A percentile compares a stretch with the other conserved stretches of the same genome.
Conservation (phyloP, 2,888 invertebrate genomes). For the Nemoura dubitans region DNA sequence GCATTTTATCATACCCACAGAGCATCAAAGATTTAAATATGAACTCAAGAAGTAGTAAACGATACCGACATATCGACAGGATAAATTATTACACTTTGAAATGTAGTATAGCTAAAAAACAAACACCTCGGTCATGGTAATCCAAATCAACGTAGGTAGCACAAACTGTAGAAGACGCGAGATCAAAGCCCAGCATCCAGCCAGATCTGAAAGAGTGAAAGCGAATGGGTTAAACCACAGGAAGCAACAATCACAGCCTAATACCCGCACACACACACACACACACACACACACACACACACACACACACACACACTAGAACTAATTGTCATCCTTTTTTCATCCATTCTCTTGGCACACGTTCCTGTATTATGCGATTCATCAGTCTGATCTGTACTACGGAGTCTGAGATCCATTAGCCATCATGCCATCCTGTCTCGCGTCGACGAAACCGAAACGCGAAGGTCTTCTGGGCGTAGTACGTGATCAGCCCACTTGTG, state of each 20-base stretch:
- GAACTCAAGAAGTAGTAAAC: too few relatives aligned
- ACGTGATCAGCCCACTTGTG: conserved; percentile 8
- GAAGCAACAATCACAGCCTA: not conserved
- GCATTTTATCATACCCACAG: too few relatives aligned
- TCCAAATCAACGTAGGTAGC: too few relatives aligned
- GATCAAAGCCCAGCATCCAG: too few relatives aligned
- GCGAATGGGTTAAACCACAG: not conserved
- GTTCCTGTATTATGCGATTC: not conserved
- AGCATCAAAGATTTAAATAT: too few relatives aligned
- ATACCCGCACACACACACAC: too few relatives aligned
- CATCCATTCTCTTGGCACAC: not conserved
- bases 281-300: too few relatives aligned
- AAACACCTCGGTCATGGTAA: too few relatives aligned
- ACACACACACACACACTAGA: not conserved
- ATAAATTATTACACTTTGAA: too few relatives aligned
- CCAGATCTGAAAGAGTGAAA: not conserved
- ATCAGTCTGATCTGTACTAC: not conserved
- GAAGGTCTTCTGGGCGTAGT: conserved; percentile 37
- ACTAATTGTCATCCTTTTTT: not conserved
- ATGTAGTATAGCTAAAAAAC: too few relatives aligned
- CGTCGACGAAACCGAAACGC: not conserved
- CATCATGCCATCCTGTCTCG: not conserved
- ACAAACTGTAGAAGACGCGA: too few relatives aligned
- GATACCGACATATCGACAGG: too few relatives aligned
- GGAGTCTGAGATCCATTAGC: not conserved